Base-by-base conservation (phyloP, 53 echinoderm and acorn worm genomes). In the Echinarachnius parma region DNA sequence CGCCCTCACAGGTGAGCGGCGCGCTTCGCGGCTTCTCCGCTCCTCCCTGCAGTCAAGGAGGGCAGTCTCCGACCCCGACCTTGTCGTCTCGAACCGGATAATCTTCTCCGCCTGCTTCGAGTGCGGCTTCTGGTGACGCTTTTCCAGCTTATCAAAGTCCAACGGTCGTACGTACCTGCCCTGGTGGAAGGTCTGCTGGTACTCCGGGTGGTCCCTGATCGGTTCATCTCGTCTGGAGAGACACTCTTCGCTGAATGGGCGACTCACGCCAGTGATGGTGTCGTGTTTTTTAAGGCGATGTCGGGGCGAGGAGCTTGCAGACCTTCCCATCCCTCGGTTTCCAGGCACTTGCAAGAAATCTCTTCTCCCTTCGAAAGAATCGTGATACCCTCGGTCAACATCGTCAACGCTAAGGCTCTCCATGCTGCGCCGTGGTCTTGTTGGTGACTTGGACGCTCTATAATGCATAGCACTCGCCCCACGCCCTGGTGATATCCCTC, bases 21-120 rank as follows among this genome's bases (percentile, higher is more conserved):
- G 86, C 14, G 83, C 74, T 18, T 83, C 87, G 35, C 87, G 77
- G 18, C 77, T 53, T 34, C 84, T 77, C 13, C 80, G 61, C 44
- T 84, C 87, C 24, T 76, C 79, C 18, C 77, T 72, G 24, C 81
- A 75, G 22, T 90, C 88, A 37, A 90, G 81, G 13, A 94, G 82
- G 29, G 86, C 89, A 5, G 86, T 90, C 60, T 94, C 94, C 0
- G 94, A 94, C 14, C 89, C 82, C 18, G 85, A 77, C 53, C 89
- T 56, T 16, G 71, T 81, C 2, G 79, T 89, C 4, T 81, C 77
- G 34, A 81, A 81, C 27, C 81, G 60, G 39, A 81, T 61, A 28
- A 72, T 72, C 42, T 72, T 72, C 23, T 72, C 74, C 8, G 74
- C 74, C 37, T 72, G 74, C 42, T 72, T 81, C 65, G 55, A 78